phyloP scores from a whole-genome alignment of 2,113 vertebrate species.

The Corythaeola cristata region DNA sequence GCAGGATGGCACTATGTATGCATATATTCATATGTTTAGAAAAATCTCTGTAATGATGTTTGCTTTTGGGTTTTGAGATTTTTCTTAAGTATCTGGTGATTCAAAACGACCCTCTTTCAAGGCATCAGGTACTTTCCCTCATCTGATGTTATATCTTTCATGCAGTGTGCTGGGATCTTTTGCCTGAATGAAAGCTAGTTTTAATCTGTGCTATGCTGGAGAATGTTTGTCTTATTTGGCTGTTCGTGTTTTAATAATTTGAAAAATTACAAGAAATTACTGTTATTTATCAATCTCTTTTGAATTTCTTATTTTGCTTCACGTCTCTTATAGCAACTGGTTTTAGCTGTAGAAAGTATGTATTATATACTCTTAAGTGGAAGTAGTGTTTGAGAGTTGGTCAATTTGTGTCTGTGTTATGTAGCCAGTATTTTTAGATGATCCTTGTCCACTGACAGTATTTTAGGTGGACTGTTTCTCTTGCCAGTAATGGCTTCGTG shows the following conservation, averaged over 20 bases:
- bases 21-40: neutral
- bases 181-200: neutral
- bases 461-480: neutral
- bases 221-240: neutral
- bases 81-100: neutral
- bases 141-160: neutral
- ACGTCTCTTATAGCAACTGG: neutral
- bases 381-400: neutral
- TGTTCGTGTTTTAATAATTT: neutral
- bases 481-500: neutral
- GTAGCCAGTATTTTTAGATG: neutral
- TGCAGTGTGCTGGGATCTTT: neutral
- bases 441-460: neutral
- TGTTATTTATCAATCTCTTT: neutral
- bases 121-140: neutral
- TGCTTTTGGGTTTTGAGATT: neutral
- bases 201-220: neutral
- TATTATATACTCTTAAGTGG: neutral
- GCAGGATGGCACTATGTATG: neutral
- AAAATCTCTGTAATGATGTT: neutral
- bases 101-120: neutral
- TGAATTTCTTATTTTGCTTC: neutral
- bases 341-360: neutral
- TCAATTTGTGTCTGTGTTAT: neutral
- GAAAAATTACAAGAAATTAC: neutral